A percentile compares a stretch with the other conserved stretches of the same genome.
phyloP scores from a whole-genome alignment of 2,797 vertebrate genomes.

The Rallus crepitans region DNA sequence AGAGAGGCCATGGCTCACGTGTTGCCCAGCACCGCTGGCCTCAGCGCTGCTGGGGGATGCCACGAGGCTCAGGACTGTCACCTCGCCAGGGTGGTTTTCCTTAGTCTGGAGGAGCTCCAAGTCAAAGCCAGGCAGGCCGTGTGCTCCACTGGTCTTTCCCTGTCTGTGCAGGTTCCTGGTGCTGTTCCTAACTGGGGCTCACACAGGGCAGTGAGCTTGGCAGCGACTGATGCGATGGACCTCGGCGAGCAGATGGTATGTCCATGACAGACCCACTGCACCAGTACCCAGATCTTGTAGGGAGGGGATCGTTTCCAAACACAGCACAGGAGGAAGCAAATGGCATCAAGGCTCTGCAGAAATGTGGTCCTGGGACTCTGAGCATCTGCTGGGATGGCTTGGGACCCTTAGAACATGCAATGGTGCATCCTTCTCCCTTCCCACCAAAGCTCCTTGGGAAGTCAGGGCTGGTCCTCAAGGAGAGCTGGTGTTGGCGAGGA shows the following conservation, averaged over 20 bases:
- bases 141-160: not conserved
- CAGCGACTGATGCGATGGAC: slow-evolving; percentile 64
- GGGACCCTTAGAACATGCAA: rapidly evolving
- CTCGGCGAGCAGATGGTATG: slow-evolving; percentile 81
- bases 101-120: not conserved
- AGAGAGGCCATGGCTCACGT: not conserved
- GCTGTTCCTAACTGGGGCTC: not conserved
- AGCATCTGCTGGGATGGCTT: rapidly evolving
- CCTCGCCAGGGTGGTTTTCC: rapidly evolving
- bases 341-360: not conserved
- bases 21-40: not conserved
- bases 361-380: rapidly evolving
- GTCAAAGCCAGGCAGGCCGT: not conserved
- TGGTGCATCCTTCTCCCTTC: not conserved
- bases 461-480: not conserved
- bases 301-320: rapidly evolving
- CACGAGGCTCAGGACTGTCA: not conserved
- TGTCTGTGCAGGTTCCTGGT: slow-evolving; percentile 57
- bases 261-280: rapidly evolving
- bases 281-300: rapidly evolving
- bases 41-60: not conserved
- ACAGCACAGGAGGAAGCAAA: rapidly evolving
- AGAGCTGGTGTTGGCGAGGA: not conserved
- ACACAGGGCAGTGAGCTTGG: not conserved
- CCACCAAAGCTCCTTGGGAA: not conserved